Conservation (phyloP, 1,140 invertebrate genomes). For the Thalassaphorura encarpata region DNA sequence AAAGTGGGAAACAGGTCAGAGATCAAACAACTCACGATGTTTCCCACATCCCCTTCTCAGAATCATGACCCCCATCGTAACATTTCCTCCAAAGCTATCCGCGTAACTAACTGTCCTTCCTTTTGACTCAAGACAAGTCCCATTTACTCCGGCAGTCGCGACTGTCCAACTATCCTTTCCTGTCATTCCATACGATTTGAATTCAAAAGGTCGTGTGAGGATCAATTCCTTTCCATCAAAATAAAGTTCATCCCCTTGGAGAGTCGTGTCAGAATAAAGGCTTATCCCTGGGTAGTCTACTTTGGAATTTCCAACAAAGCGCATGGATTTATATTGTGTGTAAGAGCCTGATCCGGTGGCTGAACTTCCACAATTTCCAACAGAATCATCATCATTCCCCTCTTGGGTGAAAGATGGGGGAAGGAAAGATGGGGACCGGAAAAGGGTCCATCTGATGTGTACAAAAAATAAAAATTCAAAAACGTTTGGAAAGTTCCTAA, state of each 20-base stretch:
- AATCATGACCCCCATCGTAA: too few relatives aligned
- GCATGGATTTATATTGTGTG: conserved; percentile 5
- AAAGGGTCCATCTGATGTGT: not conserved
- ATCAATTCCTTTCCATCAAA: conserved; percentile 20
- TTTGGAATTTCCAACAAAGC: conserved; percentile 14
- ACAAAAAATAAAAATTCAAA: not conserved
- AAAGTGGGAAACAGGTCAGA: too few relatives aligned
- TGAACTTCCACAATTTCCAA: not conserved
- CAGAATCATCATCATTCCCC: not conserved
- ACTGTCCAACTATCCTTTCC: conserved; percentile 23
- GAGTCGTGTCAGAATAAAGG: conserved; percentile 7
- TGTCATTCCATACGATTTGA: conserved; percentile 26
- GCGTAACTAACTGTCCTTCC: too few relatives aligned
- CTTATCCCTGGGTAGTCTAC: conserved; percentile 19
- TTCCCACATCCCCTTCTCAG: too few relatives aligned
- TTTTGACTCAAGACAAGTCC: not conserved
- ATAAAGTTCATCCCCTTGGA: conserved; percentile 20
- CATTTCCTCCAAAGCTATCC: too few relatives aligned
- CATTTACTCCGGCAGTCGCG: conserved; percentile 8
- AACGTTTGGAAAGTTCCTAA: not conserved
- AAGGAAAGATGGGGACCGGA: conserved; percentile 1
- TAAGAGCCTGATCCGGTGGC: not conserved
- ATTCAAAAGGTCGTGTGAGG: conserved; percentile 5
- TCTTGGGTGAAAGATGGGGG: too few relatives aligned
- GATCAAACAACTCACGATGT: too few relatives aligned